These are phyloP conservation scores for Erythrolamprus reginae DNA, from an alignment of 2,113 vertebrate genomes.

Conservation along the genomic window DNA sequence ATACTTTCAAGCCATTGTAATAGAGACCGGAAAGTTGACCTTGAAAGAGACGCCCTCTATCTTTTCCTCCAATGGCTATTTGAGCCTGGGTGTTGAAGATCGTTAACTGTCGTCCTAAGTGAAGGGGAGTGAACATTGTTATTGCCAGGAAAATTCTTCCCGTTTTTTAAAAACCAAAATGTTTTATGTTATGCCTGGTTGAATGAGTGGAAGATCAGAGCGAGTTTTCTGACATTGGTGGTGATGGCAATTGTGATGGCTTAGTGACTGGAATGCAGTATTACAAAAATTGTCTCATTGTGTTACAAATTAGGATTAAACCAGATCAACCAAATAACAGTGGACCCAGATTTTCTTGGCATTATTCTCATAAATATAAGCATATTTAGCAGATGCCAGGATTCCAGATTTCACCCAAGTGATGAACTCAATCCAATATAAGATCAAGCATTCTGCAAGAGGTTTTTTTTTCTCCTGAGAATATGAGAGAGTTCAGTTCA, in stretches of 20 bases:
- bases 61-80: conserved; percentile 94
- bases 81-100: conserved; percentile 99
- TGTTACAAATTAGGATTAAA: conserved; percentile 16
- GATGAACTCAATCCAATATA: conserved; percentile 27
- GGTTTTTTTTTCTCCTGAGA: not conserved
- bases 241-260: conserved; percentile 20
- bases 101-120: conserved; percentile 93
- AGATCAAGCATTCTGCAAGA: conserved; percentile 22
- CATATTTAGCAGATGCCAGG: conserved; percentile 2
- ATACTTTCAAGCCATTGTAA: conserved; percentile 96
- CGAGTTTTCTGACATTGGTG: conserved; percentile 50
- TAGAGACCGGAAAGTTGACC: conserved; percentile 97
- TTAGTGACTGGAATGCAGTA: conserved; percentile 27
- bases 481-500: conserved; percentile 23
- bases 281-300: conserved; percentile 24
- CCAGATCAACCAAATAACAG: conserved; percentile 21
- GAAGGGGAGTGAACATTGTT: conserved; percentile 69
- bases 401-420: not conserved
- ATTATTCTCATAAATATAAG: not conserved
- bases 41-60: conserved; percentile 94
- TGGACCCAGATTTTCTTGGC: conserved; percentile 14
- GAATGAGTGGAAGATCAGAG: conserved; percentile 40
- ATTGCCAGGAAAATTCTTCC: conserved; percentile 60
- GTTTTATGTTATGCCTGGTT: conserved; percentile 27
- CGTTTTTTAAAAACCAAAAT: conserved; percentile 13